Conservation (phyloP, 2,888 invertebrate genomes). For the Parasteatoda lunata region DNA sequence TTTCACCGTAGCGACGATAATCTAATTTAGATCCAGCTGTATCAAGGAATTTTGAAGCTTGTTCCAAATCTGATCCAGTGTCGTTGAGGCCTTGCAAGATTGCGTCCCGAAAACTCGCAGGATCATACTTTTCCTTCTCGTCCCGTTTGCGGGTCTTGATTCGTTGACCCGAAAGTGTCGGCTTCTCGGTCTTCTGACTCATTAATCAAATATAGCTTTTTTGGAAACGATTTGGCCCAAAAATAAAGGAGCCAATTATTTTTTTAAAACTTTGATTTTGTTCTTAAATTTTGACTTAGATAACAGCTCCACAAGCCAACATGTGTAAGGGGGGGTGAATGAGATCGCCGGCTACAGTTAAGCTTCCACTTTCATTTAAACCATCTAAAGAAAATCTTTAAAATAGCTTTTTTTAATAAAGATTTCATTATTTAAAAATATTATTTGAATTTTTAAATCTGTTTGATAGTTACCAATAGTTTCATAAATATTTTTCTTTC, state of each 20-base stretch:
- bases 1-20: constrained; percentile 98
- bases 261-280: neutral
- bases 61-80: constrained; percentile 87
- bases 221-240: constrained; percentile 24
- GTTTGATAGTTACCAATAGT: too few species aligned
- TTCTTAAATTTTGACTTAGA: constrained; percentile 33
- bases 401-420: too few species aligned
- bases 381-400: too few species aligned
- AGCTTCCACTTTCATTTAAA: neutral
- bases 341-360: constrained; percentile 38
- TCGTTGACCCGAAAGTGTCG: constrained; percentile 99
- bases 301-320: constrained; percentile 43
- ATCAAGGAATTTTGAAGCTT: constrained; percentile 95
- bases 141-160: constrained; percentile 99
- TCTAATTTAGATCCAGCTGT: constrained; percentile 95
- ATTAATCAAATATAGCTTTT: constrained; percentile 76
- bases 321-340: constrained; percentile 43
- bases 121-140: constrained; percentile 99
- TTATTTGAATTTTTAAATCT: too few species aligned
- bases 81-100: constrained; percentile 91
- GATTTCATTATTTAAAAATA: too few species aligned
- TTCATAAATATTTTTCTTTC: too few species aligned
- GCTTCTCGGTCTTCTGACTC: constrained; percentile 99
- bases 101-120: constrained; percentile 97
- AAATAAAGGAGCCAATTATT: constrained; percentile 15